Conservation (phyloP, 2,888 invertebrate genomes). For the Seira ritae region DNA sequence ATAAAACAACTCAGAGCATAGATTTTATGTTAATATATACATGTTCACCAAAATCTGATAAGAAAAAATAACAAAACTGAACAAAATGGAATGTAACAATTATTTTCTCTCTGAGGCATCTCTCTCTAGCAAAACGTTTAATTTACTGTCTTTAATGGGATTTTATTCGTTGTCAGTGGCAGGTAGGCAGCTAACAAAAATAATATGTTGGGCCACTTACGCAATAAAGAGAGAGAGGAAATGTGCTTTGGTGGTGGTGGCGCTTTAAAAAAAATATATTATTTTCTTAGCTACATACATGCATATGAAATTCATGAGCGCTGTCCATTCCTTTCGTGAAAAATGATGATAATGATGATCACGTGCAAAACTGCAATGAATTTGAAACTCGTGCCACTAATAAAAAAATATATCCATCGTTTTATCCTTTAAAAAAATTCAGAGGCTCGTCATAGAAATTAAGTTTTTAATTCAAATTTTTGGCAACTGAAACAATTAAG, state of each 20-base stretch:
- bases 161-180: background rate
- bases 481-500: slow-evolving; percentile 22
- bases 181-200: too few relatives aligned
- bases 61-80: slow-evolving; percentile 16
- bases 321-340: too few relatives aligned
- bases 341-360: background rate
- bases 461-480: background rate
- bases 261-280: too few relatives aligned
- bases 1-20: background rate
- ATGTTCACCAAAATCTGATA: background rate
- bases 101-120: background rate
- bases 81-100: slow-evolving; percentile 10
- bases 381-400: background rate
- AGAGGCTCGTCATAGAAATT: too few relatives aligned
- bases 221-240: too few relatives aligned
- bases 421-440: too few relatives aligned
- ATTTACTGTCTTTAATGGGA: slow-evolving; percentile 3
- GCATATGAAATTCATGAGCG: too few relatives aligned
- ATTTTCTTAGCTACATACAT: too few relatives aligned
- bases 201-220: too few relatives aligned
- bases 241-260: too few relatives aligned
- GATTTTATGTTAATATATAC: slow-evolving; percentile 6
- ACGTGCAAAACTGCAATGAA: slow-evolving; percentile 2
- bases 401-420: background rate
- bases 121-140: background rate